Percentiles rank a stretch among this genome's conserved stretches.
These are phyloP conservation scores for Nothobranchius kuhntae DNA, from an alignment of 2,113 vertebrate species.

Conservation along the genomic window DNA sequence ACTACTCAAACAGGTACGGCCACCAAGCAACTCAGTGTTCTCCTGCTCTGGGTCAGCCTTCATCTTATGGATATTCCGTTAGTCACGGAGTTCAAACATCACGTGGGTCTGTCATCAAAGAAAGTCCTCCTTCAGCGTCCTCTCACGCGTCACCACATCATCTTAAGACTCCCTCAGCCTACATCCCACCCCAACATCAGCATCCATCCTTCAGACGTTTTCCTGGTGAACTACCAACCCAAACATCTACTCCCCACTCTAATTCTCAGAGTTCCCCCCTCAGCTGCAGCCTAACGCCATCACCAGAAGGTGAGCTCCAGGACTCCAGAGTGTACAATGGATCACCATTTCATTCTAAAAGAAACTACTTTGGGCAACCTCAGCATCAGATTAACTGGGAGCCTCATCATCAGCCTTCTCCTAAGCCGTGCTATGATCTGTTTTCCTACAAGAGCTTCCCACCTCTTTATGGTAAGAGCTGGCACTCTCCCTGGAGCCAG, in stretches of 20 bases:
- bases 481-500: slow-evolving; percentile 76
- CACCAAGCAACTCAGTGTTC: slow-evolving; percentile 76
- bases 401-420: slow-evolving; percentile 80
- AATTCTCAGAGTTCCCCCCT: slow-evolving; percentile 78
- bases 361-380: slow-evolving; percentile 81
- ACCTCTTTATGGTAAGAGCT: slow-evolving; percentile 84
- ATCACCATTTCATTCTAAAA: slow-evolving; percentile 78
- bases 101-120: slow-evolving; percentile 82
- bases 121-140: slow-evolving; percentile 67
- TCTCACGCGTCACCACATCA: slow-evolving; percentile 60
- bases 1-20: slow-evolving; percentile 41
- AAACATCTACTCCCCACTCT: slow-evolving; percentile 37
- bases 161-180: slow-evolving; percentile 79
- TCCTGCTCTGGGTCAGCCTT: slow-evolving; percentile 71
- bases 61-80: slow-evolving; percentile 58
- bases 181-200: slow-evolving; percentile 81
- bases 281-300: slow-evolving; percentile 72
- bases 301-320: slow-evolving; percentile 81
- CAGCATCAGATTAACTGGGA: slow-evolving; percentile 81
- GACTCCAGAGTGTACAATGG: slow-evolving; percentile 84
- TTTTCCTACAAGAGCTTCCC: slow-evolving; percentile 87
- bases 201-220: slow-evolving; percentile 77
- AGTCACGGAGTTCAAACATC: slow-evolving; percentile 79
- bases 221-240: slow-evolving; percentile 78
- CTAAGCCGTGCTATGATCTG: slow-evolving; percentile 84